Evolutionary conservation across 2,797 vertebrate species (phyloP).

Genomic region (Jordanella pulchra): DNA sequence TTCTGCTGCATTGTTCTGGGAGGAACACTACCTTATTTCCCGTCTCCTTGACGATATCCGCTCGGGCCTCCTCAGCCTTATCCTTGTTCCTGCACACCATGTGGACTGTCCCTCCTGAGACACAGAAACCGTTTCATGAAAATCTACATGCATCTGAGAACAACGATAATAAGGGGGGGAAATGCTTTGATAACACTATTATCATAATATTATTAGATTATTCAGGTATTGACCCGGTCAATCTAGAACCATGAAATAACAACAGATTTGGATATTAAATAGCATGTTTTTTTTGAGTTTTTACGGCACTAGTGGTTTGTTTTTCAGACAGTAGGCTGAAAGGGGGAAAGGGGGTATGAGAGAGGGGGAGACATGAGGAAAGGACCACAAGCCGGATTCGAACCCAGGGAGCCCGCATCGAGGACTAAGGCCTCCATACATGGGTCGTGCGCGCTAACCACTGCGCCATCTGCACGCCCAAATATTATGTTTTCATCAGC

Average conservation of each 20-base stretch:
- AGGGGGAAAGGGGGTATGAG: too few species aligned
- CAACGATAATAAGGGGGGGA: background rate
- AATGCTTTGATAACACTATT: background rate
- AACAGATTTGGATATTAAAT: too few species aligned
- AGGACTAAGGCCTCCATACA: too few species aligned
- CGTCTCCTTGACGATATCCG: conserved; percentile 81
- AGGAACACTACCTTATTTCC: conserved; percentile 79
- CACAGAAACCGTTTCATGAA: background rate
- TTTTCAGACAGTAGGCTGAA: too few species aligned
- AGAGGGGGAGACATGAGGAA: too few species aligned
- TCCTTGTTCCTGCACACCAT: conserved; percentile 86
- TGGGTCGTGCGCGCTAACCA: too few species aligned
- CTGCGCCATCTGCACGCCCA: too few species aligned
- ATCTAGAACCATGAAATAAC: background rate
- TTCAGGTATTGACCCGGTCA: background rate
- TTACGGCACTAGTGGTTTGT: too few species aligned
- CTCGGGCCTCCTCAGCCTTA: conserved; percentile 81
- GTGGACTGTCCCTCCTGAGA: conserved; percentile 80
- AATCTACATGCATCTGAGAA: background rate
- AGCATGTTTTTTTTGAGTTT: too few species aligned
- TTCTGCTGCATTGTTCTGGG: background rate
- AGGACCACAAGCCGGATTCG: too few species aligned
- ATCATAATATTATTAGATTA: background rate
- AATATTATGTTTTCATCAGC: too few species aligned
- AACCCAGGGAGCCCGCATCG: too few species aligned